Base-by-base conservation (phyloP, 2,888 invertebrate species). In the Temnothorax ravouxi region DNA sequence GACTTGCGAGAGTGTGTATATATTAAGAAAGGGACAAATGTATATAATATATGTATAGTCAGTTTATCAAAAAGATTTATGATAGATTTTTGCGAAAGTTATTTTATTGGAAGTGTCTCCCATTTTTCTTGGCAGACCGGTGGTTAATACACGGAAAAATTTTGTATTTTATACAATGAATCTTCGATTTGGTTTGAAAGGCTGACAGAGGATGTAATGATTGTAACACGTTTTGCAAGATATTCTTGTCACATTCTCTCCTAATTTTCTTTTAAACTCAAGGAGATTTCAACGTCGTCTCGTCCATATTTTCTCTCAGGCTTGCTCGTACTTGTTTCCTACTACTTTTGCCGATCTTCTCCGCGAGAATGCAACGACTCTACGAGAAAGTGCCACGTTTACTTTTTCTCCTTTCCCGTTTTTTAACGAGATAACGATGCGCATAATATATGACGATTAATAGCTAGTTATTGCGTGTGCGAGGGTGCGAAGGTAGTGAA, bases 401-500 rank as follows among this genome's bases (percentile, higher is more conserved):
- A 62, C 29, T 52, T 77, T 61, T 79, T 41, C 13, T 29, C 6
- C 6, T 2, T 9, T 44, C 6, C 11, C 34, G 66, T 82, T 79
- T 77, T 84, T 79, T 75, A 80, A 41, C n/a, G 18, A 87, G 61
- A 64, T 71, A 75, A 77, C 44, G 52, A 85, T 87, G 59, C 15
- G 83, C 83, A 89, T 89, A 87, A 88, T 89, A 84, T 88, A 84
- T 83, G 47, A 34, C 61, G 66, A 76, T 76, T 82, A 84, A 75
- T 82, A 84, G 34, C 59, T 80, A 80, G 25, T 84, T 34, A 5
- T 52, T 67, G 34, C n/a, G 9, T 79, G 54, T 66, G 29, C 2
- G 29, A 77, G 54, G 54, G 8, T 69, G 34, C 47, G 34, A 67
- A 67, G n/a, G 44, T 79, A 69, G 25, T 77, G 44, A 56, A 54